These are phyloP conservation scores for Aldabrachelys gigantea DNA, from an alignment of 2,113 vertebrate genomes.

Conservation along the genomic window DNA sequence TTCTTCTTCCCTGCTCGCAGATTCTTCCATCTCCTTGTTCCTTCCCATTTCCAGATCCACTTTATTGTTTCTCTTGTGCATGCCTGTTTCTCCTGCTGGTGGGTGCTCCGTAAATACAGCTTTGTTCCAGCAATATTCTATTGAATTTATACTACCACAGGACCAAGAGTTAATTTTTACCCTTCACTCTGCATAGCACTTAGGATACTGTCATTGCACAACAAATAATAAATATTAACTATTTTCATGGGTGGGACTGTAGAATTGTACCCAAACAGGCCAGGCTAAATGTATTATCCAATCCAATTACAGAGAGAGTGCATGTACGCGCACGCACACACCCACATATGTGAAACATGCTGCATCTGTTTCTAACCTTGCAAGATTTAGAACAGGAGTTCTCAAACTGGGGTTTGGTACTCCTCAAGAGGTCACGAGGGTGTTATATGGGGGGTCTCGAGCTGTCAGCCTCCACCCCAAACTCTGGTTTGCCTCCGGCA, in stretches of 20 bases:
- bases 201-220: background rate
- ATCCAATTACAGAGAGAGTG: background rate
- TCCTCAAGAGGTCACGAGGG: too few relatives aligned
- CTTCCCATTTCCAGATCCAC: background rate
- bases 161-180: background rate
- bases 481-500: too few relatives aligned
- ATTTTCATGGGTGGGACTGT: background rate
- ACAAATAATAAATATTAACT: background rate
- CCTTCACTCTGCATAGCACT: rapidly evolving
- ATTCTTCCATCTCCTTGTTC: background rate
- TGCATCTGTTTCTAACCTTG: background rate
- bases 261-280: background rate
- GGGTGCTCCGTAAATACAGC: background rate
- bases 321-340: background rate
- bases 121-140: background rate
- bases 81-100: background rate
- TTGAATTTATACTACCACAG: rapidly evolving
- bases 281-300: background rate
- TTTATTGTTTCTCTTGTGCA: background rate
- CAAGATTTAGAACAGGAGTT: background rate
- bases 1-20: background rate
- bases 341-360: too few relatives aligned
- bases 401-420: too few relatives aligned
- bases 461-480: too few relatives aligned
- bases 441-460: too few relatives aligned